phyloP scores from a whole-genome alignment of 2,797 vertebrate genomes.

The Squalus acanthias region DNA sequence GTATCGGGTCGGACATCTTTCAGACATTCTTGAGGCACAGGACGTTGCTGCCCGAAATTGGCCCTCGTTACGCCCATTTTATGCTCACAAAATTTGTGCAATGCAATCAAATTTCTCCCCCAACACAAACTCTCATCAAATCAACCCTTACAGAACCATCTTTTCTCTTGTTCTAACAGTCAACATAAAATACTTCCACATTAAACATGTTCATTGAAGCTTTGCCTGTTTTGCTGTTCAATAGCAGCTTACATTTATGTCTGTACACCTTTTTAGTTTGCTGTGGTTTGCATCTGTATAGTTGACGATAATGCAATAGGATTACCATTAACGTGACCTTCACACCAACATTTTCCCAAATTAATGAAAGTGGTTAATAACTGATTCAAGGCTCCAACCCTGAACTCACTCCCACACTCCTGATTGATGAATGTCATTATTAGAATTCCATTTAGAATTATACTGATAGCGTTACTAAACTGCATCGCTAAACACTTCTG shows the following conservation, averaged over 20 bases:
- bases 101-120: not conserved
- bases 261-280: not conserved
- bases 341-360: slow-evolving; percentile 15
- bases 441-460: slow-evolving; percentile 18
- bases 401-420: not conserved
- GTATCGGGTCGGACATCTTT: not conserved
- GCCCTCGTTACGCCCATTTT: not conserved
- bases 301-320: slow-evolving; percentile 19
- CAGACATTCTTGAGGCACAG: not conserved
- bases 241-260: not conserved
- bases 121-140: not conserved
- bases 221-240: not conserved
- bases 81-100: not conserved
- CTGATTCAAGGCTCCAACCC: slow-evolving; percentile 18
- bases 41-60: not conserved
- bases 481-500: slow-evolving; percentile 12
- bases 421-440: slow-evolving; percentile 26
- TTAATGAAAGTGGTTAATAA: slow-evolving; percentile 23
- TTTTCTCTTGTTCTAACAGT: not conserved
- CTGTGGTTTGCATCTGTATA: not conserved
- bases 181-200: not conserved
- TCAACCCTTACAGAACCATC: not conserved
- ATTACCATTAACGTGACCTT: slow-evolving; percentile 23
- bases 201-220: not conserved
- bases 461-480: slow-evolving; percentile 11